Evolutionary conservation across 2,797 vertebrate species (phyloP).

Genomic region (Halcyon leucocephala): DNA sequence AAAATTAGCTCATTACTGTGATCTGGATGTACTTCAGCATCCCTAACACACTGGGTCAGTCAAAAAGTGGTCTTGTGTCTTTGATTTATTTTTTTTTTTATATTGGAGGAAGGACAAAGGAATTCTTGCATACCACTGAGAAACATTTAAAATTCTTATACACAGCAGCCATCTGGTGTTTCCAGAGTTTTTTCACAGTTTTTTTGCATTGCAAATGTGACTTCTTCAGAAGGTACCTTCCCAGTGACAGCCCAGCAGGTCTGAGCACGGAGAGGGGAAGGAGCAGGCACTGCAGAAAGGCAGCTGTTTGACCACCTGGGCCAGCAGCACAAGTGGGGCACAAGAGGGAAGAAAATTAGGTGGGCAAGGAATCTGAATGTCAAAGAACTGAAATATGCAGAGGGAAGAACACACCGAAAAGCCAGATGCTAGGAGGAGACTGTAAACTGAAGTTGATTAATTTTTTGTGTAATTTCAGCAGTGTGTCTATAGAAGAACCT

Average conservation of each 20-base stretch:
- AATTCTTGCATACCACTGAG: background rate
- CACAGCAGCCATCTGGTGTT: conserved; percentile 29
- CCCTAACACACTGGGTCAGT: background rate
- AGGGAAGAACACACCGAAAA: background rate
- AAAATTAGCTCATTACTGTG: background rate
- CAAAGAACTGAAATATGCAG: background rate
- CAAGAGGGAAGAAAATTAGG: background rate
- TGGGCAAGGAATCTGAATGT: background rate
- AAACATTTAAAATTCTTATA: background rate
- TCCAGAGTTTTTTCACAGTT: conserved; percentile 14
- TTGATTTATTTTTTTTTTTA: background rate
- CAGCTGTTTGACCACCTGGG: background rate
- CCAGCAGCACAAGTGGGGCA: background rate
- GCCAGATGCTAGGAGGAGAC: background rate
- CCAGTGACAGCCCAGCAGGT: background rate
- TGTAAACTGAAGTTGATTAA: background rate
- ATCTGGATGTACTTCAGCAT: background rate
- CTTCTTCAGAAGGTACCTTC: background rate
- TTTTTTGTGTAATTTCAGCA: background rate
- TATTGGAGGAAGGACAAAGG: background rate
- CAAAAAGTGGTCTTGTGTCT: background rate
- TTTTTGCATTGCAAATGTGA: conserved; percentile 21
- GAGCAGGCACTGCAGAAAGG: background rate
- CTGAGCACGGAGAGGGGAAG: background rate
- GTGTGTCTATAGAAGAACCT: background rate